Evolutionary conservation across 2,888 invertebrate genomes (phyloP).

Genomic region (Tenthredo mesomela): DNA sequence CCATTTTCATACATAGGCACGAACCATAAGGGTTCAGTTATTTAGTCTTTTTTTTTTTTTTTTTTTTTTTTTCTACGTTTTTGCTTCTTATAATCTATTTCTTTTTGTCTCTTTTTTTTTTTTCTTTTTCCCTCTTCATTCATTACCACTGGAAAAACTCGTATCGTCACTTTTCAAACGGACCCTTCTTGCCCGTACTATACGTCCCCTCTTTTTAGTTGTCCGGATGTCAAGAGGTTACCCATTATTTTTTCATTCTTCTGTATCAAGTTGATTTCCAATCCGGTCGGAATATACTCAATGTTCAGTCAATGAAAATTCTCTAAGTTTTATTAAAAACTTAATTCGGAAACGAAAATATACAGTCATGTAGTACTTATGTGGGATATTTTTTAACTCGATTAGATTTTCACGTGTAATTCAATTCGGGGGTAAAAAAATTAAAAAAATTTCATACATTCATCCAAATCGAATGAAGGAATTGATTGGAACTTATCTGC

Average conservation of each 20-base stretch:
- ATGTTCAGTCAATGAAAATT: not conserved
- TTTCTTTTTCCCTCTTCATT: not conserved
- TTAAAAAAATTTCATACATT: not conserved
- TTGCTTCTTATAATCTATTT: not conserved
- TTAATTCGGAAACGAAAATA: not conserved
- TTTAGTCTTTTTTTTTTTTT: not conserved
- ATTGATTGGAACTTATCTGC: not conserved
- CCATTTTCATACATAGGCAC: constrained; percentile 37
- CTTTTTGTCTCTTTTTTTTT: constrained; percentile 3
- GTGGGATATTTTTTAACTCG: not conserved
- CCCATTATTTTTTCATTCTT: constrained; percentile 26
- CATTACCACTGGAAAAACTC: constrained; percentile 20
- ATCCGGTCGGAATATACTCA: not conserved
- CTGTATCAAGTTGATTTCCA: not conserved
- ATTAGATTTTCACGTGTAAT: not conserved
- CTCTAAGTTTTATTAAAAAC: not conserved
- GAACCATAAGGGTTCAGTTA: constrained; percentile 15
- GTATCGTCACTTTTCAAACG: constrained; percentile 19
- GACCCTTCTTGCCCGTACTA: not conserved
- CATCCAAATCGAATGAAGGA: not conserved
- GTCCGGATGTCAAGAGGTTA: constrained; percentile 28
- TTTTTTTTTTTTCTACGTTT: too few species aligned
- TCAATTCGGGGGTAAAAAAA: not conserved
- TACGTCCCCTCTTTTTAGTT: not conserved
- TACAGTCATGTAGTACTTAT: not conserved